A percentile compares a stretch with the other conserved stretches of the same genome.
phyloP scores from a whole-genome alignment of 2,113 vertebrate genomes.

The Dasyornis broadbenti region DNA sequence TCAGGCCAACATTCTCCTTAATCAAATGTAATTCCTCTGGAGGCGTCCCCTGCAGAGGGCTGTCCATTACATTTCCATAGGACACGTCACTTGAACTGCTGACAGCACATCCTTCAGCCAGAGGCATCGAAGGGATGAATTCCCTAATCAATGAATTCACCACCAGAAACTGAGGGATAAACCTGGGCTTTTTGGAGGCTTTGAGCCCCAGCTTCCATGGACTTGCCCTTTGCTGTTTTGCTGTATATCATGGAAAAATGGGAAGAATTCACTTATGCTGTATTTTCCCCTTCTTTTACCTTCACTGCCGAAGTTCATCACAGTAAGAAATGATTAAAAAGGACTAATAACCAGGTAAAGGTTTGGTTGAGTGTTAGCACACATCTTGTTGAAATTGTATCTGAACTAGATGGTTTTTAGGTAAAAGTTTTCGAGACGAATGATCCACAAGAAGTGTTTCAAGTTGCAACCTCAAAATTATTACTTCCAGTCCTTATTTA shows the following conservation, averaged over 20 bases:
- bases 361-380: background rate
- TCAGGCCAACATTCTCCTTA: background rate
- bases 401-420: background rate
- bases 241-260: background rate
- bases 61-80: background rate
- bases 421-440: background rate
- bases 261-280: background rate
- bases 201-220: background rate
- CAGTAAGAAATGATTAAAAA: background rate
- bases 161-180: background rate
- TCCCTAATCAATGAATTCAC: background rate
- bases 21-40: background rate
- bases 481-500: background rate
- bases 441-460: background rate
- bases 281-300: background rate
- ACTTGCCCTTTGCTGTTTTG: background rate
- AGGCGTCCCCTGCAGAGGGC: background rate
- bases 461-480: background rate
- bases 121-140: background rate
- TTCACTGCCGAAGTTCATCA: background rate
- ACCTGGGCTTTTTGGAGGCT: background rate
- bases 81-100: background rate
- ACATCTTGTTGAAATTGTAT: background rate
- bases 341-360: background rate
- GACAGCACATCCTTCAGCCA: constrained; percentile 14